Conservation (phyloP, 2,888 invertebrate species). For the Drosophila tripunctata region DNA sequence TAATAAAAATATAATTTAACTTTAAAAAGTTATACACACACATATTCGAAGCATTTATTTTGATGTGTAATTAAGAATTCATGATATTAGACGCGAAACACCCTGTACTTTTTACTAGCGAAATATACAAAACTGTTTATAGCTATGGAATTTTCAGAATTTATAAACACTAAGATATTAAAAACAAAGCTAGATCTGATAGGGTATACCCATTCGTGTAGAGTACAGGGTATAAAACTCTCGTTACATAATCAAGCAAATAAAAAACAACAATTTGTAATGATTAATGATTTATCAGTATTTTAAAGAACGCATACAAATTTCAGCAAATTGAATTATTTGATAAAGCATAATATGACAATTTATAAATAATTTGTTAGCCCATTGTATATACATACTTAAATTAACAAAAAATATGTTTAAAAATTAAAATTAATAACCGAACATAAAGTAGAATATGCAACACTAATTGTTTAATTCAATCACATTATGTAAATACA, state of each 20-base stretch:
- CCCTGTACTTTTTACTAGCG: slow-evolving; percentile 4
- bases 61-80: slow-evolving; percentile 29
- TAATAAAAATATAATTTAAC: slow-evolving; percentile 34
- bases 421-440: slow-evolving; percentile 16
- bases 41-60: slow-evolving; percentile 66
- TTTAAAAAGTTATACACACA: slow-evolving; percentile 21
- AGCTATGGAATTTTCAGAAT: neutral
- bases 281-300: slow-evolving; percentile 38
- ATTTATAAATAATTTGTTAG: slow-evolving; percentile 21
- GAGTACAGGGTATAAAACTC: slow-evolving; percentile 14
- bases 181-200: neutral
- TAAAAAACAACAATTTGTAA: slow-evolving; percentile 1
- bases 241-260: neutral
- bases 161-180: neutral
- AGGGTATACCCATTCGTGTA: neutral
- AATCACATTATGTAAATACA: slow-evolving; percentile 47
- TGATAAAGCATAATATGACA: slow-evolving; percentile 5
- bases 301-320: slow-evolving; percentile 26
- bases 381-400: slow-evolving; percentile 34
- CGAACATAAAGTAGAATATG: slow-evolving; percentile 14
- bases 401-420: slow-evolving; percentile 11
- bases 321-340: slow-evolving; percentile 6
- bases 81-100: slow-evolving; percentile 1
- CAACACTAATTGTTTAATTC: slow-evolving; percentile 12
- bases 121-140: neutral